Percentiles rank a stretch among this genome's conserved stretches.
These are phyloP conservation scores for Percopsis omiscomaycus DNA, from an alignment of 2,797 vertebrate genomes.

Conservation along the genomic window DNA sequence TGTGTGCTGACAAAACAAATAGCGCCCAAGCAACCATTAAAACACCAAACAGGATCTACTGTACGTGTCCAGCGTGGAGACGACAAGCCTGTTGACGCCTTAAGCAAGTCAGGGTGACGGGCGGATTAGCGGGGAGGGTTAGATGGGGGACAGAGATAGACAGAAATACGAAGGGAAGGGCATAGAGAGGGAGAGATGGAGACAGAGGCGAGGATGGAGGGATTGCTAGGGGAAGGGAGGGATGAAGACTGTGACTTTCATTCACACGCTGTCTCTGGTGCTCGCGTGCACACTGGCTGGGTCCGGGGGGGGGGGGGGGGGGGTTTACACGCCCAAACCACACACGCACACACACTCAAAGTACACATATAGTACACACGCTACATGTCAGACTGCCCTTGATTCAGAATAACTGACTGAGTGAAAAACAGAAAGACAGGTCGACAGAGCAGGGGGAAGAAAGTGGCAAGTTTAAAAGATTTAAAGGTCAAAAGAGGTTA, in stretches of 20 bases:
- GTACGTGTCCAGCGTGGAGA: no score
- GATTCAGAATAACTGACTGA: constrained; percentile 51
- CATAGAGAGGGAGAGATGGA: not conserved
- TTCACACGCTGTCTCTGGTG: constrained; percentile 61
- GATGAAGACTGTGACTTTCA: constrained; percentile 49
- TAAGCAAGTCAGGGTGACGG: not conserved
- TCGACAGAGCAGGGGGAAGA: constrained; percentile 18
- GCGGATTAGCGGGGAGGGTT: not conserved
- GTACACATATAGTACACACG: constrained; percentile 1
- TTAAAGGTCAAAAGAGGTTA: constrained; percentile 71
- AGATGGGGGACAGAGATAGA: constrained; percentile 2
- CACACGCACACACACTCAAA: not conserved
- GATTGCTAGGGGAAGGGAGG: constrained; percentile 28
- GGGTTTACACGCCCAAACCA: constrained; percentile 4
- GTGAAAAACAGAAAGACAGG: constrained; percentile 46
- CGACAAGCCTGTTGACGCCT: no score
- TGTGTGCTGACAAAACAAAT: no score
- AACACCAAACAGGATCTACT: no score
- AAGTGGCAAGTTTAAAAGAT: constrained; percentile 59
- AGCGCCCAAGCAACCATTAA: no score
- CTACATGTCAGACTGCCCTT: constrained; percentile 38
- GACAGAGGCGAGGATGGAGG: constrained; percentile 20
- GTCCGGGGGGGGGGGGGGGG: constrained; percentile 29
- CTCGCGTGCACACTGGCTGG: constrained; percentile 56
- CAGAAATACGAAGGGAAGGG: constrained; percentile 5